Base-by-base conservation (phyloP, 2,113 vertebrate species). In the Cryptomyrus ogoouensis region DNA sequence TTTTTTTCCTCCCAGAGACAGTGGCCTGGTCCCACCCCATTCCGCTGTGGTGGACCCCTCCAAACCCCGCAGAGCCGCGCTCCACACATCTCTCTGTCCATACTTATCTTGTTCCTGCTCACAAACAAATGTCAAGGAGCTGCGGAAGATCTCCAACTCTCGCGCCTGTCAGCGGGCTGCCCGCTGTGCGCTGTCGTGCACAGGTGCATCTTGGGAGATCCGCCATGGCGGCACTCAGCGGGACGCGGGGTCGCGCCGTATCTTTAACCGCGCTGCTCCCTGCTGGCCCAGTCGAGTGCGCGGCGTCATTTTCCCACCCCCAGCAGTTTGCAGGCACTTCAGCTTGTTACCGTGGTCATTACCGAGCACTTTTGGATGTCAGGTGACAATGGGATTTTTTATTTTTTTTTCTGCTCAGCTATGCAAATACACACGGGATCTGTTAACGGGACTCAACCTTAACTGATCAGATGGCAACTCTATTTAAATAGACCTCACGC, bases 1-100 rank as follows among this genome's bases (percentile, higher is more conserved):
- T 35, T 53, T 39, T 39, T 52, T 12, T 15, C 62, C 62, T 70
- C n/a, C 10, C 62, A 70, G 62, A 70, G 62, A 70, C 21, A 89
- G 91, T 92, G 89, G 12, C 88, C 85, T 35, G 66, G 70, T 88
- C 91, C 91, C 12, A 5, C 77, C 49, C 85, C 90, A 52, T 90
- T 86, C 91, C 21, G 44, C 89, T 91, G 70, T 88, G 91, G 27
- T 88, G 91, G 91, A 91, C 91, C 88, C 77, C 91, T 92, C 74
- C 74, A 42, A 80, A 80, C 35, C 74, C 74, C 2, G 35, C 74
- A 19, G 31, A 80, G 35, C 74, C 19, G 13, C 2, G 35, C 35
- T 42, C 74, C 74, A 42, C 35, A 80, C 83, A 70, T 27, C 53
- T 4, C 85, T 88, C 58, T 7, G 83, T 50, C 83, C 47, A 50